Evolutionary conservation across 2,888 invertebrate genomes (phyloP), one percentile per base, ranked within the genome.

Genomic region (Napeogenes sylphis): DNA sequence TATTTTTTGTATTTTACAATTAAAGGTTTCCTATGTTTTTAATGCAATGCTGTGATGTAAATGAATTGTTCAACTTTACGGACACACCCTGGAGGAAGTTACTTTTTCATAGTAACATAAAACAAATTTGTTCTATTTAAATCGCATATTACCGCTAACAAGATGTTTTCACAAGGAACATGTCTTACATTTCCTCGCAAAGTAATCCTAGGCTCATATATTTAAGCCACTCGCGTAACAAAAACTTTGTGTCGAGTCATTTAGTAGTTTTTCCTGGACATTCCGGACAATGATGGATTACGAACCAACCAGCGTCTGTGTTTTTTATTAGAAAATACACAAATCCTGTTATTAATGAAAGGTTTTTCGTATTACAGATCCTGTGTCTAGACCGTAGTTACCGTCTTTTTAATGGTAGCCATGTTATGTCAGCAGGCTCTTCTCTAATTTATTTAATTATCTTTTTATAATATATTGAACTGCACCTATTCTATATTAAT

Each of bases 201-300:
- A 55, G n/a, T 64, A 51, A 59, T 61, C 56, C 66, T 64, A 56
- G 51, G 61, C 56, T 61, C 62, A 62, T 66, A 62, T 59, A 62
- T 64, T 62, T 46, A 45, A 60, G 64, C 59, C 62, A 62, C 46
- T 45, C 46, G 33, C 64, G 42, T 12, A 61, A 12, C 47, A 60
- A 38, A 61, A 61, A 64, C 56, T 57, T 56, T 61, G 55, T 56
- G 55, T 57, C 55, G 56, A 59, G 45, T 67, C 70, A 69, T 70
- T 71, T 69, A 65, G 65, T 65, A 68, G 70, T 73, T 73, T 71
- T 73, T 71, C 68, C 64, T 59, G 59, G 65, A 59, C 54, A 65
- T 64, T 35, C 59, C 45, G 58, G 72, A 71, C 72, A 72, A 63
- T 69, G 71, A 71, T 65, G 69, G 69, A 72, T 72, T 62, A 62